Base-by-base conservation (phyloP, 92 coral and sea anemone genomes). In the Micromussa lordhowensis region DNA sequence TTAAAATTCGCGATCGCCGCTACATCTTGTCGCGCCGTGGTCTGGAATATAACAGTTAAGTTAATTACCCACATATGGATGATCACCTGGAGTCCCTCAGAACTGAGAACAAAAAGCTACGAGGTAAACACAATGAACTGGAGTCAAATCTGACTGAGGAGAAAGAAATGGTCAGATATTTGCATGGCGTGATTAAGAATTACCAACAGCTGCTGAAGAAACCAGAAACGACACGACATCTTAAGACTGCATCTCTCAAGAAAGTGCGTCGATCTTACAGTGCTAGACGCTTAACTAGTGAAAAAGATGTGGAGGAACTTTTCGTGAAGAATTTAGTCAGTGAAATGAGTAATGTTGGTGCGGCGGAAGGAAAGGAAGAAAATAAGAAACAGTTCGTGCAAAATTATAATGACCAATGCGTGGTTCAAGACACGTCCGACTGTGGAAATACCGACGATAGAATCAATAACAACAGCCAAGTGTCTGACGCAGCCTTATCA, bases 171-270 rank as follows among this genome's bases (percentile, higher is more conserved):
- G 99, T 98, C 0, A 94, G 77, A 58, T 93, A 98, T 59, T 89
- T 98, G n/a, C 93, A 94, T 83, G 94, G 96, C 57, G 98, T 96
- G 68, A 96, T 98, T 18, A 98, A 96, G 80, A 96, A 92, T 88
- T 98, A 98, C 87, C 96, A 98, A 78, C 89, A 91, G 64, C 85
- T 97, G 28, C 77, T 96, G 38, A 91, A 80, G 73, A 92, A 89
- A 55, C 86, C 92, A 48, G 91, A 84, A 32, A 73, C 88, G 49
- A 75, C 93, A 26, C 81, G 93, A 77, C 71, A 49, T 87, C 89
- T 77, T 28, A 85, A 80, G 84, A 73, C 66, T 26, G 36, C 78
- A 24, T 79, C 85, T 35, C 71, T 68, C 17, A 87, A 74, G 88
- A 51, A 44, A 73, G 31, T n/a, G n/a, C 29, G 48, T 75, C 77